These are phyloP conservation scores for Sclerurus mexicanus DNA, from an alignment of 2,113 vertebrate species.

Conservation along the genomic window DNA sequence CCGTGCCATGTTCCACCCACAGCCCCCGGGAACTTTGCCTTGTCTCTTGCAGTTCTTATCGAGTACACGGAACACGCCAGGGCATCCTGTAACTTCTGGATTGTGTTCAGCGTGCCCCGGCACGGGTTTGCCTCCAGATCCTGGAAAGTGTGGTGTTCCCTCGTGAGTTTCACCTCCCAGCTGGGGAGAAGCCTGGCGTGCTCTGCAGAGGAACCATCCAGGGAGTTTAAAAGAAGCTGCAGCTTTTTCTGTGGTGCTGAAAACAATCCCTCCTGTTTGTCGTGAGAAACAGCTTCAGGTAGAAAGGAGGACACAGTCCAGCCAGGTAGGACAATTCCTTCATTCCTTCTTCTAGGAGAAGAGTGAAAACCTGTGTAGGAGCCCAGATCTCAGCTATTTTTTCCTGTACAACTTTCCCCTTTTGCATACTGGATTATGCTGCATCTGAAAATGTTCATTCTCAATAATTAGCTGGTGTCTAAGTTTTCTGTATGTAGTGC, in stretches of 20 bases:
- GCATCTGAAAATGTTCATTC: neutral
- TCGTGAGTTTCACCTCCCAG: accelerated
- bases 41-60: neutral
- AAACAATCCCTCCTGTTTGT: neutral
- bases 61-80: neutral
- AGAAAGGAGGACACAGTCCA: neutral
- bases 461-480: neutral
- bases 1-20: constrained; percentile 5
- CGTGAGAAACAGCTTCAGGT: neutral
- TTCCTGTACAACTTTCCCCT: neutral
- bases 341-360: neutral
- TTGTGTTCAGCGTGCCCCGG: neutral
- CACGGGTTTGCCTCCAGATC: neutral
- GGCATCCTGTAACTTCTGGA: neutral
- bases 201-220: neutral
- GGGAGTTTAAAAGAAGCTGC: neutral
- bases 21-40: constrained; percentile 14
- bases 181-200: neutral
- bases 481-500: neutral
- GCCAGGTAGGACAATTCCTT: constrained; percentile 1
- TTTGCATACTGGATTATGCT: neutral
- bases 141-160: neutral
- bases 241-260: neutral
- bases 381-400: neutral
- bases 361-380: neutral